Percentiles rank a stretch among this genome's conserved stretches.
These are phyloP conservation scores for Aphelinus certus DNA, from an alignment of 1,140 invertebrate species.

Conservation along the genomic window DNA sequence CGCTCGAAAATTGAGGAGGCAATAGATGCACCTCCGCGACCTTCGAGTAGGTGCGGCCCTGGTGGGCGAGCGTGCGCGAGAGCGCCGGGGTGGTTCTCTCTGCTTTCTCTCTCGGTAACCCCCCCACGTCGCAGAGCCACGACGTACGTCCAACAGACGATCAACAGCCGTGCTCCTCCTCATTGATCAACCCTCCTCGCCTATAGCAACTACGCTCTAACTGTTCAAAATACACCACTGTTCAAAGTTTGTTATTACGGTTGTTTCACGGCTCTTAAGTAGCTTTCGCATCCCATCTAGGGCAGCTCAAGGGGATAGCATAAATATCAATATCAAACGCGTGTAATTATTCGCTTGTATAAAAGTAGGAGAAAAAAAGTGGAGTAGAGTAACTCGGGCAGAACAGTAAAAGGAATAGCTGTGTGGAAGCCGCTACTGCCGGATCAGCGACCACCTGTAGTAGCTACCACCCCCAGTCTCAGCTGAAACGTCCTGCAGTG, in stretches of 20 bases:
- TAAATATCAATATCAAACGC: too few relatives aligned
- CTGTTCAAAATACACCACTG: too few relatives aligned
- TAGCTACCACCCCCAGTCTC: constrained; percentile 44
- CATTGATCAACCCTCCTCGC: constrained; percentile 26
- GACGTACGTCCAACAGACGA: constrained; percentile 46
- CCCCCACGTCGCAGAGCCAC: constrained; percentile 30
- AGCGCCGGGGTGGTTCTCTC: constrained; percentile 48
- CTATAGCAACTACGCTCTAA: too few relatives aligned
- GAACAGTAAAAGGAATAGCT: too few relatives aligned
- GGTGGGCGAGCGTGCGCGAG: constrained; percentile 52
- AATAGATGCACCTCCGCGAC: constrained; percentile 20
- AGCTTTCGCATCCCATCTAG: too few relatives aligned
- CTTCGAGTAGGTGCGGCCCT: constrained; percentile 55
- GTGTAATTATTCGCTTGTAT: too few relatives aligned
- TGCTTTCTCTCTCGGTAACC: constrained; percentile 15
- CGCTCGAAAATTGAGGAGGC: too few relatives aligned
- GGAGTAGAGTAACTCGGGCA: too few relatives aligned
- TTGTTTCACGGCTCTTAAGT: too few relatives aligned
- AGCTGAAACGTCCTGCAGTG: background rate
- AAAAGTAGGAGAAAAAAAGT: too few relatives aligned
- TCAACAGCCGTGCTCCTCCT: constrained; percentile 51
- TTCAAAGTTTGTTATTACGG: too few relatives aligned
- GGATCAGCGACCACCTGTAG: constrained; percentile 61
- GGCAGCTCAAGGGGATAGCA: too few relatives aligned
- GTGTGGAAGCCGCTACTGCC: constrained; percentile 5